Conservation (phyloP, 2,888 invertebrate genomes). For the Aplocera efformata region DNA sequence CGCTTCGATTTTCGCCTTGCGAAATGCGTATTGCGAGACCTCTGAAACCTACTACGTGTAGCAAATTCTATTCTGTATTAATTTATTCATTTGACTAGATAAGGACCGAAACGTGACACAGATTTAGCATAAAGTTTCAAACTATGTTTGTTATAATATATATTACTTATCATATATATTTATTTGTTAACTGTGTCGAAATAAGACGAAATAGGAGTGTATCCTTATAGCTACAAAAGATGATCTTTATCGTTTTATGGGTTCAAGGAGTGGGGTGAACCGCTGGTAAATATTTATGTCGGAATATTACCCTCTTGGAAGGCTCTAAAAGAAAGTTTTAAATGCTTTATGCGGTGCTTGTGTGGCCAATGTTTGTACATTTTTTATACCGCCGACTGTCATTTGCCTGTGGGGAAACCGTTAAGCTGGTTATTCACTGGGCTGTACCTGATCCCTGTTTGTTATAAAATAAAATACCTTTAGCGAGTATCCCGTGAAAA, state of each 20-base stretch:
- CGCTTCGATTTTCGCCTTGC: too few relatives aligned
- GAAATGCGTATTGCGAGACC: too few relatives aligned
- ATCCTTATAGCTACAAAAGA: slow-evolving; percentile 54
- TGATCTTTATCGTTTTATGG: slow-evolving; percentile 70
- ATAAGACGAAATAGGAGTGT: slow-evolving; percentile 37
- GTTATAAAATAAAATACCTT: too few relatives aligned
- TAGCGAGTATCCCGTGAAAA: too few relatives aligned
- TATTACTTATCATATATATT: too few relatives aligned
- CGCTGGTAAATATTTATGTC: slow-evolving; percentile 57
- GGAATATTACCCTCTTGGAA: slow-evolving; percentile 53
- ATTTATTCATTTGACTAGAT: too few relatives aligned
- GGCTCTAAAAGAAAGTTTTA: slow-evolving; percentile 67
- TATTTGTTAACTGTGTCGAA: slow-evolving; percentile 34
- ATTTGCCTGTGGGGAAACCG: slow-evolving; percentile 21
- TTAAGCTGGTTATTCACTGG: slow-evolving; percentile 28
- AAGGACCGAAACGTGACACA: too few relatives aligned
- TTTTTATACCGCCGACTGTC: slow-evolving; percentile 42
- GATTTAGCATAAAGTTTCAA: too few relatives aligned
- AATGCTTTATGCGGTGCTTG: slow-evolving; percentile 58
- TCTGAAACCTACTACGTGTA: too few relatives aligned
- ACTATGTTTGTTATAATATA: too few relatives aligned
- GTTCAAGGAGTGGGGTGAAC: slow-evolving; percentile 51
- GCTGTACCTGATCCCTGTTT: too few relatives aligned
- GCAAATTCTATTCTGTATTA: too few relatives aligned
- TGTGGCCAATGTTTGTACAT: slow-evolving; percentile 35